Base-by-base conservation (phyloP, 2,797 vertebrate genomes). In the Chaenodraco wilsoni region DNA sequence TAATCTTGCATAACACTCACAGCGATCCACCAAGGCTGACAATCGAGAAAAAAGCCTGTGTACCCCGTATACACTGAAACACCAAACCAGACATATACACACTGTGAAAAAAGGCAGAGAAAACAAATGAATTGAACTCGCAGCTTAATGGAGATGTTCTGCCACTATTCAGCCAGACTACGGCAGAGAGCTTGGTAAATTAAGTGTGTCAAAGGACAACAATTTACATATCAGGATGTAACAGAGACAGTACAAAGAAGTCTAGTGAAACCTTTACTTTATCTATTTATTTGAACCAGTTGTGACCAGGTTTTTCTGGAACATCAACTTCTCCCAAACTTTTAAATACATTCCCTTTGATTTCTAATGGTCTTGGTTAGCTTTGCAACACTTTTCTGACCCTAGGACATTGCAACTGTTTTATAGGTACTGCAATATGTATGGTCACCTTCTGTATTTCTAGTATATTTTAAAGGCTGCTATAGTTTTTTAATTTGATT, bases 201-300 rank as follows among this genome's bases (percentile, higher is more conserved):
- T 16, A 11, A 40, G 16, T 19, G 55, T 40, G 13, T 55, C 9
- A 69, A 31, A 46, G 16, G 9, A 27, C n/a, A 37, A 33, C 1
- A 33, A 40, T 69, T 56, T 67, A 44, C 62, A 65, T 50, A 52
- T 65, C 45, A 63, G 4, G 19, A 52, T n/a, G 45, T 2, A 40
- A 57, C 50, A 64, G 19, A 27, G 59, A 40, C 4, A 5, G 5
- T 6, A 31, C 0, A 57, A 59, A 27, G 52, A 6, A 12, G 13
- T 11, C 11, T 7, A 49, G 54, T 51, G 62, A 83, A 78, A 78
- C 74, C 46, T 49, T 37, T 66, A 5, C 5, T 65, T 57, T 50
- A 51, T 4, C 5, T 50, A 58, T 7, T 11, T 15, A 54, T 45
- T 17, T 45, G 1, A 75, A 51, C 41, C n/a, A 23, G 51, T 41